Base-by-base conservation (phyloP, 2,888 invertebrate genomes). In the Nemurella pictetii region DNA sequence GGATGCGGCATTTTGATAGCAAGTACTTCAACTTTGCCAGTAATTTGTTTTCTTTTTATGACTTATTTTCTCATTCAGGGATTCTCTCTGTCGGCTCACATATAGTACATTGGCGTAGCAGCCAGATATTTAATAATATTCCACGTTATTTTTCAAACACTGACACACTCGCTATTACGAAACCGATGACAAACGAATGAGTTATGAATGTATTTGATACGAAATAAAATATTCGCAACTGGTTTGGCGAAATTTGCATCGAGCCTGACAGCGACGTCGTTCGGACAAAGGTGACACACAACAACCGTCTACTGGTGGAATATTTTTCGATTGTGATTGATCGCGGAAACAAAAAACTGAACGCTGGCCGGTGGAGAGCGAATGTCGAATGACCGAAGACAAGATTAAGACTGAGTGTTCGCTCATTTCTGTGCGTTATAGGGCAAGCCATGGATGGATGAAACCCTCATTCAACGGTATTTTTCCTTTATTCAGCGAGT, bases 1-100 rank as follows among this genome's bases (percentile, higher is more conserved):
- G 77, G 77, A 30, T 84, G 78, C 55, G 84, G 84, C 80, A 73
- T 80, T 30, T 36, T 77, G 30, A 29, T 29, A 15, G 12, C 32
- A 25, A 12, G 25, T 26, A 75, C 28, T 75, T 25, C 7, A 55
- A 55, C 55, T 75, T 29, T 75, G 25, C 27, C n/a, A 5, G 25
- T 12, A 25, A 75, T 20, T 0, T 75, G 25, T 28, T 12, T 75
- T 75, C 75, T 26, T 2, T 29, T 75, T 29, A 75, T 25, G 7
- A 29, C 55, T 75, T 75, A 5, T 75, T 75, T 3, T 26, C 26
- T 26, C 27, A 28, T 75, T n/a, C 15, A 75, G 25, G 75, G 75
- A 26, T 55, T 55, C 12, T 55, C 55, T 55, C 55, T 55, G 9
- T 55, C 55, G 9, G 55, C 20, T 55, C 55, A 12, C 55, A 55